Percentiles rank a stretch among this genome's conserved stretches.
Conservation (phyloP, 2,888 invertebrate species). For the Noctua fimbriata region DNA sequence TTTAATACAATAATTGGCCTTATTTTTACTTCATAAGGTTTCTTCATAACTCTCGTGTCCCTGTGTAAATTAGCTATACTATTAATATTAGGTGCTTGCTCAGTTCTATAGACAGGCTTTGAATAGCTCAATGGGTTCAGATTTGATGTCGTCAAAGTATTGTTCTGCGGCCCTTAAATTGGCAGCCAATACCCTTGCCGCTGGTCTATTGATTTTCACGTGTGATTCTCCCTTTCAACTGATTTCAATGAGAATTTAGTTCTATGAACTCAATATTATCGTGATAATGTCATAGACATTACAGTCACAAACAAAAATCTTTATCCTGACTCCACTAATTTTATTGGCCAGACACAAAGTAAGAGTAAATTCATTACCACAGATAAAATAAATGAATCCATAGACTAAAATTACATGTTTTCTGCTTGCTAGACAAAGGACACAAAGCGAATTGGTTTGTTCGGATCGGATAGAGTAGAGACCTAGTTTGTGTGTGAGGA, state of each 20-base stretch:
- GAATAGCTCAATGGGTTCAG: constrained; percentile 25
- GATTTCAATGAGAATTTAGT: constrained; percentile 49
- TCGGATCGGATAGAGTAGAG: constrained; percentile 10
- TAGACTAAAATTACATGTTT: constrained; percentile 48
- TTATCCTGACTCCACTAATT: neutral
- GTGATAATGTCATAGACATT: neutral
- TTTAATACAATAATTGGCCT: neutral
- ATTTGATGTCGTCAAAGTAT: constrained; percentile 51
- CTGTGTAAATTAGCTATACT: constrained; percentile 9
- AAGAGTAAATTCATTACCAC: constrained; percentile 21
- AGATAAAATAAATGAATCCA: constrained; percentile 45
- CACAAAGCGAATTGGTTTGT: constrained; percentile 27
- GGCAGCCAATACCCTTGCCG: constrained; percentile 21
- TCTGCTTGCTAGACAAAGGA: constrained; percentile 35
- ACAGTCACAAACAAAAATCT: neutral
- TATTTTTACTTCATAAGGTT: neutral
- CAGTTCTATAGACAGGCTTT: constrained; percentile 1
- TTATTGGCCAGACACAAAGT: constrained; percentile 12
- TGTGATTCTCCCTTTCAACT: constrained; percentile 41
- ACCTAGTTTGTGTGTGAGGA: constrained; percentile 3
- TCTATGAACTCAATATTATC: constrained; percentile 27
- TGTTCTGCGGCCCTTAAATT: constrained; percentile 51
- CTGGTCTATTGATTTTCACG: constrained; percentile 50
- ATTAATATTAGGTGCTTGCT: constrained; percentile 7
- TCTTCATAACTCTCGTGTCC: neutral